Evolutionary conservation across 2,797 vertebrate genomes (phyloP).

Genomic region (Mus spretus): DNA sequence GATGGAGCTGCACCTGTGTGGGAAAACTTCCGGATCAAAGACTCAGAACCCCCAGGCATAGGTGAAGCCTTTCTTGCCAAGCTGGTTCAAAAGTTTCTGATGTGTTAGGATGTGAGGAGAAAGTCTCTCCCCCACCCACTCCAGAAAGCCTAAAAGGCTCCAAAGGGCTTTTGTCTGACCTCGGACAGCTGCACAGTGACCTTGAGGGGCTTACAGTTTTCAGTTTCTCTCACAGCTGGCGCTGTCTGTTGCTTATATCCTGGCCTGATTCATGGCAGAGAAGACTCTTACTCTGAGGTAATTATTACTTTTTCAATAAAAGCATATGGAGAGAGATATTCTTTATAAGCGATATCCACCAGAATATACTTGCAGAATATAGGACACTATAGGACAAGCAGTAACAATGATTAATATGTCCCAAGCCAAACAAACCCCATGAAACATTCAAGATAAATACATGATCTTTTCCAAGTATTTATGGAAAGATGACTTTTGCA

Average conservation of each 20-base stretch:
- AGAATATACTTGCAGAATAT: not conserved
- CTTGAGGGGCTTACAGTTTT: not conserved
- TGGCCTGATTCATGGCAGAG: not conserved
- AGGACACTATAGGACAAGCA: not conserved
- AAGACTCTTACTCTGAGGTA: not conserved
- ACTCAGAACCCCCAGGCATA: not conserved
- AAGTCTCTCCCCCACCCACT: not conserved
- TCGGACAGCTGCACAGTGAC: not conserved
- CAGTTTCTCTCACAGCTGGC: slow-evolving; percentile 16
- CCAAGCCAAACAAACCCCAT: not conserved
- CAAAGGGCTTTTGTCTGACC: not conserved
- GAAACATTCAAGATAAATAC: not conserved
- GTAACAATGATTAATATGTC: not conserved
- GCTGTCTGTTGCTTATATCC: not conserved
- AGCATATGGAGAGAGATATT: not conserved
- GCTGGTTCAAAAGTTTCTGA: slow-evolving; percentile 12
- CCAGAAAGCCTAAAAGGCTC: not conserved
- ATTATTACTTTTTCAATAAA: not conserved
- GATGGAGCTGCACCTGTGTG: not conserved
- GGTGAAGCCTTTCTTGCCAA: not conserved
- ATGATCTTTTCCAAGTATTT: slow-evolving; percentile 24
- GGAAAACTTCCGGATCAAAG: not conserved
- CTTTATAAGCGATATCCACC: not conserved
- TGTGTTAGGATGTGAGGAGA: not conserved
- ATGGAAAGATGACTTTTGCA: not conserved